Evolutionary conservation across 2,113 vertebrate species (phyloP).

Genomic region (Antennarius striatus): DNA sequence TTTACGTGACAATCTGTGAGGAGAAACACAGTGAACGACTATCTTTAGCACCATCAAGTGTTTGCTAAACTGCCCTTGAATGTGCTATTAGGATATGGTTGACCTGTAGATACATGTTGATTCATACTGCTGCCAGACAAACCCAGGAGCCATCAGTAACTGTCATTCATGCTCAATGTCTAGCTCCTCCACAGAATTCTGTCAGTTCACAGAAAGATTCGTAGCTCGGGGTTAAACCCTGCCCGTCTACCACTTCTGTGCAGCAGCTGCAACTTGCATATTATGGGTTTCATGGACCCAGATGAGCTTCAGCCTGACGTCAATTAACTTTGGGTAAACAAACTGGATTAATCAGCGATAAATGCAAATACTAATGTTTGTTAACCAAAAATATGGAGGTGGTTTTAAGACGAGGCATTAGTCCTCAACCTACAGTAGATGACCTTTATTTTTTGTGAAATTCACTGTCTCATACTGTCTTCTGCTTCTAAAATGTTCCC

Average conservation of each 20-base stretch:
- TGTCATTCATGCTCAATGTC: conserved; percentile 69
- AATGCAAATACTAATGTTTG: conserved; percentile 15
- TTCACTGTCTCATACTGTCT: background rate
- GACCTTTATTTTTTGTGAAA: conserved; percentile 17
- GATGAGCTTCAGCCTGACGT: conserved; percentile 26
- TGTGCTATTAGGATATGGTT: conserved; percentile 12
- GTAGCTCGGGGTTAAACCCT: conserved; percentile 55
- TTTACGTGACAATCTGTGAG: conserved; percentile 5
- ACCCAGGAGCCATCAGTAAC: conserved; percentile 49
- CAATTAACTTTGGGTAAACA: conserved; percentile 17
- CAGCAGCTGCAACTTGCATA: conserved; percentile 65
- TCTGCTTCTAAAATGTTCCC: conserved; percentile 5
- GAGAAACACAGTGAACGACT: conserved; percentile 28
- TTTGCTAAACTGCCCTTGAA: conserved; percentile 39
- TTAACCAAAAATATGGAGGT: conserved; percentile 5
- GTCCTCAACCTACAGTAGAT: conserved; percentile 16
- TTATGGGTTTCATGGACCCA: conserved; percentile 30
- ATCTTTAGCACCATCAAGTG: conserved; percentile 38
- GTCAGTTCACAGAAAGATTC: conserved; percentile 56
- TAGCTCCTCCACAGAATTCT: conserved; percentile 56
- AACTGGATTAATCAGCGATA: conserved; percentile 15
- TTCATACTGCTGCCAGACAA: conserved; percentile 27
- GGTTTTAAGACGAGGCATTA: conserved; percentile 17
- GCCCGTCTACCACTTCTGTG: conserved; percentile 62
- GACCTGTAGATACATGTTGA: conserved; percentile 27